Base-by-base conservation (phyloP, 35 echinoderm and acorn worm species). In the Lytechinus pictus region DNA sequence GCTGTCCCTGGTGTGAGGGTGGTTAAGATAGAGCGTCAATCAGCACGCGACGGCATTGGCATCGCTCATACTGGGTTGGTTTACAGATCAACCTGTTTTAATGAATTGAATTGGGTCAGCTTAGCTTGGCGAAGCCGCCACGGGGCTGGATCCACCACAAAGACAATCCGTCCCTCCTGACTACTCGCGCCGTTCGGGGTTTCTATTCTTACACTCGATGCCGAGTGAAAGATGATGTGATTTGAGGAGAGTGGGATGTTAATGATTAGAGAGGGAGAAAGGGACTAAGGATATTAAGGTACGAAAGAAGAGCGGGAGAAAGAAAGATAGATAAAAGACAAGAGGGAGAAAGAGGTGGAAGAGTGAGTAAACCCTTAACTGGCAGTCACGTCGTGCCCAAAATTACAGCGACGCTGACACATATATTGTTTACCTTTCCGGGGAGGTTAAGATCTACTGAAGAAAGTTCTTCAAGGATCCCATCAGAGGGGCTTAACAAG, bases 81-180 rank as follows among this genome's bases (percentile, higher is more conserved):
- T 79, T 79, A n/a, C 66, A 24, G 66, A 79, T 79, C 66, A 79
- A 79, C 66, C 66, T 79, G 66, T 79, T 79, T 44, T 79, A 79
- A 79, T 79, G 66, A 79, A 79, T 79, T 79, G 66, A 79, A 79
- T 79, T 79, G 66, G 66, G 66, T 79, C 66, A 79, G 66, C 66
- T 79, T 79, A 44, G 66, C 66, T 79, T 58, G 66, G 19, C n/a
- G 33, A 44, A 44, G 33, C 66, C n/a, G 19, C 16, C 66, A 79
- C n/a, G 19, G 12, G 66, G 14, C 56, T 8, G 66, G 66, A 19
- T 79, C n/a, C 66, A 79, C n/a, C 66, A 24, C 16, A n/a, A 79
- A 79, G 66, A 79, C 66, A 79, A 79, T 79, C 66, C 66, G 19
- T 79, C 66, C 66, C 66, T 79, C 66, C 66, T 79, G 66, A 79